These are phyloP conservation scores for Rhagonycha fulva DNA, from an alignment of 2,888 invertebrate genomes.

Conservation along the genomic window DNA sequence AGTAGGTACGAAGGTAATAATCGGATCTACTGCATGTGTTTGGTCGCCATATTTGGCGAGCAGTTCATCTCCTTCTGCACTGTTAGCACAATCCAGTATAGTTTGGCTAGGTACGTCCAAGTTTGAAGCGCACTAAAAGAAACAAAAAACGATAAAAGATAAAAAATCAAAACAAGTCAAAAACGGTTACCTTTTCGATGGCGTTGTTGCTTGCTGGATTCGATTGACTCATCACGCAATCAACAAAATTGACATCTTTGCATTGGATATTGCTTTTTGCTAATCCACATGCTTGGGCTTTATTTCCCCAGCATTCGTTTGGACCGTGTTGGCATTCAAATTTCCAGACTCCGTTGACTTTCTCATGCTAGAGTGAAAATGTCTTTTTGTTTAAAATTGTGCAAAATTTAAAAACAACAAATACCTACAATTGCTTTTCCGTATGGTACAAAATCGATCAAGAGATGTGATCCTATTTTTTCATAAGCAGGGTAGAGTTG, in stretches of 20 bases:
- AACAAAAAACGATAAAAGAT: neutral
- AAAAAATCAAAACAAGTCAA: neutral
- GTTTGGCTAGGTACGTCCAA: constrained; percentile 37
- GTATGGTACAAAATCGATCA: constrained; percentile 55
- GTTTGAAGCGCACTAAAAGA: constrained; percentile 51
- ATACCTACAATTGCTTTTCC: constrained; percentile 56
- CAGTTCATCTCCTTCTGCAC: constrained; percentile 46
- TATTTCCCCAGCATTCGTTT: constrained; percentile 57
- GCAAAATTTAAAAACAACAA: neutral
- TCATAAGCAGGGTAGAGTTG: constrained; percentile 51
- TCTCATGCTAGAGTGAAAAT: constrained; percentile 3
- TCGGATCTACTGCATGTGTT: constrained; percentile 46
- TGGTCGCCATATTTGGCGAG: constrained; percentile 50
- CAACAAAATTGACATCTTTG: constrained; percentile 45
- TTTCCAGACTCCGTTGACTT: constrained; percentile 37
- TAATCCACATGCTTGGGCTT: constrained; percentile 57
- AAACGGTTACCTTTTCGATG: constrained; percentile 34
- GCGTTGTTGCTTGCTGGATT: constrained; percentile 30
- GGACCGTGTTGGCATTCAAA: constrained; percentile 58
- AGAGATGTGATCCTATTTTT: constrained; percentile 15
- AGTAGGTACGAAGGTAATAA: constrained; percentile 53
- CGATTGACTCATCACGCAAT: constrained; percentile 52
- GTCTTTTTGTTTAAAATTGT: neutral
- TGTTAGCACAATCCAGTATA: constrained; percentile 45
- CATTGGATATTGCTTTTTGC: constrained; percentile 41